Conservation (phyloP, 2,888 invertebrate species). For the Caradrina clavipalpis region DNA sequence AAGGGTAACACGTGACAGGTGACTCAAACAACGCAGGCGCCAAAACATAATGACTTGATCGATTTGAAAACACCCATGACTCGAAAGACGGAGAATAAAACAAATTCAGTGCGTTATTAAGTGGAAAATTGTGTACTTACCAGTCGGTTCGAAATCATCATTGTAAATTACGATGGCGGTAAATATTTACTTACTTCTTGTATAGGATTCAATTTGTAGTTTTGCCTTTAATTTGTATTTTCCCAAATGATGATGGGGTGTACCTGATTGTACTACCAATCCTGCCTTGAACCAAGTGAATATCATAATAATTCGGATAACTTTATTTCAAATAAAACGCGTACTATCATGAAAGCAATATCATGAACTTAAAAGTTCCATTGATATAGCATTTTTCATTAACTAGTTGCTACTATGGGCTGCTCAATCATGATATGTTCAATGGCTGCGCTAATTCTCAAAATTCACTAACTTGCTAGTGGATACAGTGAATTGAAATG, state of each 20-base stretch:
- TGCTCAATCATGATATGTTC: too few species aligned
- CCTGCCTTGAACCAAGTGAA: not conserved
- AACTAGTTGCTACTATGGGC: not conserved
- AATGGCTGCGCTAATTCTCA: not conserved
- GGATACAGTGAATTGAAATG: not conserved
- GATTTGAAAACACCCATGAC: not conserved
- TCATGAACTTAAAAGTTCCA: not conserved
- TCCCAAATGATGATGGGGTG: not conserved
- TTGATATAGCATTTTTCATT: not conserved
- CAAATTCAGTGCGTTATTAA: not conserved
- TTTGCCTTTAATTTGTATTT: not conserved
- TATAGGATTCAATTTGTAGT: not conserved
- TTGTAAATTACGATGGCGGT: conserved; percentile 8
- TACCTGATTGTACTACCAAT: not conserved
- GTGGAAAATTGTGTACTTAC: not conserved
- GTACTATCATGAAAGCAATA: not conserved
- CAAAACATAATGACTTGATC: conserved; percentile 1
- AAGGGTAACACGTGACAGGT: not conserved
- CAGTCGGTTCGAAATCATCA: not conserved
- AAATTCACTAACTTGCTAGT: conserved; percentile 1
- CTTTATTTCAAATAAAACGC: not conserved
- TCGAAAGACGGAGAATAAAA: not conserved
- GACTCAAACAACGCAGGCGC: conserved; percentile 16
- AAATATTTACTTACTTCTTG: conserved; percentile 11
- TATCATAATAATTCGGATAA: not conserved